Base-by-base conservation (phyloP, 2,888 invertebrate genomes). In the Rotaria socialis region DNA sequence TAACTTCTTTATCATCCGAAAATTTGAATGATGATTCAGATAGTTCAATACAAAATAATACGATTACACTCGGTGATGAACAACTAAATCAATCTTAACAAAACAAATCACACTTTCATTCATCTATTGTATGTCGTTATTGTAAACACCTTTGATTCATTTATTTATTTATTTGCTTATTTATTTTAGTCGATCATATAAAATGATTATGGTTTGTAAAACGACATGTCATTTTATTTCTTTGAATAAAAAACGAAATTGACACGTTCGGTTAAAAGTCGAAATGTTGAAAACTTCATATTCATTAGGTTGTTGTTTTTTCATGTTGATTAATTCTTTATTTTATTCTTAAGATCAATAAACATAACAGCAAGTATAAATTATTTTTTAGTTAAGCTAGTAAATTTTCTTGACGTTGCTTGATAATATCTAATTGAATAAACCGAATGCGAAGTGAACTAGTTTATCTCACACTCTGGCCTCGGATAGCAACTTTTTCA, bases 321-420 rank as follows among this genome's bases (percentile, higher is more conserved):
- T 67, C 67, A 67, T 67, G 67, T 67, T 67, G 67, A 67, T 67
- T 27, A 35, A 35, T 67, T 67, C 67, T 67, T 16, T 67, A 67
- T 67, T 67, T 67, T 67, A 35, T 67, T 35, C 14, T 67, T 67
- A 67, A 67, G 11, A 67, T 67, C 67, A 67, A 67, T 67, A 67
- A 67, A 67, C 35, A 67, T 67, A 14, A 35, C 16, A 67, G 19
- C 52, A 52, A 2, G 52, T 2, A 52, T 16, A 52, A 16, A 52
- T 52, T 52, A 52, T 52, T 52, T 52, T 52, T 50, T 16, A 52
- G 52, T 52, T 16, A 52, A 52, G 14, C 52, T 4, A 52, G 52
- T 52, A 52, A 52, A 52, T 52, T 52, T 52, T 52, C 2, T 16
- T 52, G n/a, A n/a, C n/a, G n/a, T n/a, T n/a, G n/a, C n/a, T n/a